Evolutionary conservation across 1,140 invertebrate genomes (phyloP), one percentile per base, ranked within the genome.

Genomic region (Drosophila dunni): DNA sequence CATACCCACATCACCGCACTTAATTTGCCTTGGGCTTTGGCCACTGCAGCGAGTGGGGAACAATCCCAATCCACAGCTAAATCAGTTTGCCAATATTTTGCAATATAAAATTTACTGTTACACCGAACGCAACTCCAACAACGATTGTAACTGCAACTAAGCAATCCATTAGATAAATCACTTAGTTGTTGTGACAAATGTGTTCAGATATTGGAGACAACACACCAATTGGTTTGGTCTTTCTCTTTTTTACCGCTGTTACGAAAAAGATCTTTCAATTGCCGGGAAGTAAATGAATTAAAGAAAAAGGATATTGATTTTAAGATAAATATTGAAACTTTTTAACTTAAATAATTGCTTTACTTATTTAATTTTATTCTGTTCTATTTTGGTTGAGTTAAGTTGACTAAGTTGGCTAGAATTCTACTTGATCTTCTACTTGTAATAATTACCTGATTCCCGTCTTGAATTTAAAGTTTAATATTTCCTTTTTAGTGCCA

Each of bases 151-250:
- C 24, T 36, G 60, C 61, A 51, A 20, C 56, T 33, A n/a, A 33
- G 29, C 57, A 46, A 40, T 42, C 17, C 69, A 67, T 77, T 77
- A 74, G 58, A 77, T 77, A 74, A 77, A 77, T 77, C 70, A 77
- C 53, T 34, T 13, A 53, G 11, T 34, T 33, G 50, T 33, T 53
- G 44, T 77, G 75, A 77, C 75, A 77, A 77, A 74, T 77, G 34
- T 54, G 38, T 24, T 48, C 7, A 64, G 44, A 56, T 71, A 63
- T 71, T 63, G 46, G 67, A 29, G 24, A 63, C 60, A 70, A 33
- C 17, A 61, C 29, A 48, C 48, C 24, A 29, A 10, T 38, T 17
- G 33, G 11, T 17, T 36, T 29, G 33, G 29, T 53, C 13, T 36
- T 53, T 36, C 29, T 51, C 11, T 7, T 29, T 51, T 29, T 20